Base-by-base conservation (phyloP, 2,888 invertebrate species). In the Carpatolechia fugitivella region DNA sequence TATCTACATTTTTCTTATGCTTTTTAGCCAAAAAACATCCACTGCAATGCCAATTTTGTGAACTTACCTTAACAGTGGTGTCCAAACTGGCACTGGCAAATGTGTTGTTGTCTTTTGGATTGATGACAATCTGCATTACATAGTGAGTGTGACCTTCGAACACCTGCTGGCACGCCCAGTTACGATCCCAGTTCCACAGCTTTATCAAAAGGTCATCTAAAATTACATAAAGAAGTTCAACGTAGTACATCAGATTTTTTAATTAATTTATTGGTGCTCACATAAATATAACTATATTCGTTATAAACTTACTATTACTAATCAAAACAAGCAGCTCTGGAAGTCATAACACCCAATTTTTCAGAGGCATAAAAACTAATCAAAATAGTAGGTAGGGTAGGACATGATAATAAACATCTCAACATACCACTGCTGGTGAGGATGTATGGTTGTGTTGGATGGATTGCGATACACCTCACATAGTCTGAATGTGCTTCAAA, bases 61-160 rank as follows among this genome's bases (percentile, higher is more conserved):
- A 24, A 29, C 13, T 20, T 44, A 86, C 87, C 92, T 99, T 99
- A 20, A 99, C 95, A 0, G 98, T 99, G 62, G 98, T 94, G 85
- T 99, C 99, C 38, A 99, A 92, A 40, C 99, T 99, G n/a, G 99
- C 99, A 70, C 98, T 98, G 11, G 99, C 99, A 86, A 99, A 99
- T 36, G 99, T 99, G 84, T 99, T 99, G 85, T 99, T 99, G 79
- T 99, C 99, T 82, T 99, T 99, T 0, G 99, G 99, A 86, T 99
- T 99, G 73, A 99, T 96, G 0, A 98, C 99, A 68, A 99, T 96
- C 85, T 99, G 99, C 99, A 99, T 99, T 1, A 99, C 98, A 76
- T 99, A 99, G 84, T 99, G 99, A 0, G 98, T 97, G 89, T 99
- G 99, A 0, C 99, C 99, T 78, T 99, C 99, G 78, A 99, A 99